Evolutionary conservation across 2,888 invertebrate genomes (phyloP).

Genomic region (Polylopha cassiicola): DNA sequence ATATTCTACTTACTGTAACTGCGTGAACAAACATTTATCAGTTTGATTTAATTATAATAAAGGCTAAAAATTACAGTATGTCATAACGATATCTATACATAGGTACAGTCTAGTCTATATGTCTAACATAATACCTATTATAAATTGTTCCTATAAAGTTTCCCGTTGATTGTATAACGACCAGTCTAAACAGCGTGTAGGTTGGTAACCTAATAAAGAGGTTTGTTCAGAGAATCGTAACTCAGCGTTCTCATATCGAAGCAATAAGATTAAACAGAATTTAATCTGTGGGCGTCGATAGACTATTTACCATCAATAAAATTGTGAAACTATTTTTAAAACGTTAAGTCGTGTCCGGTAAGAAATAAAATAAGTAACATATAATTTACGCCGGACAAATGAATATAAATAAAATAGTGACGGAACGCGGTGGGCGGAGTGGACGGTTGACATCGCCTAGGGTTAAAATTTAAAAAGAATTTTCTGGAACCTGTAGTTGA

Average conservation of each 20-base stretch:
- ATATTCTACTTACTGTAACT: too few relatives aligned
- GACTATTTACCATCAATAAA: slow-evolving; percentile 19
- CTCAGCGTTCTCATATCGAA: slow-evolving; percentile 2
- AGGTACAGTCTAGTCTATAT: too few relatives aligned
- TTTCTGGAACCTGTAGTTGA: slow-evolving; percentile 28
- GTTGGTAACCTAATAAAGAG: not conserved
- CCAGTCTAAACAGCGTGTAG: not conserved
- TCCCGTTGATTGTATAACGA: too few relatives aligned
- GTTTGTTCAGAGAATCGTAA: slow-evolving; percentile 2
- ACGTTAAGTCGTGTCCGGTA: slow-evolving; percentile 10
- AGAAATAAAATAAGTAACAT: slow-evolving; percentile 13
- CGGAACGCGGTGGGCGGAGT: slow-evolving; percentile 29
- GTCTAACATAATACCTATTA: too few relatives aligned
- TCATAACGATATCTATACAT: too few relatives aligned
- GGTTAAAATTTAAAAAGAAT: slow-evolving; percentile 28
- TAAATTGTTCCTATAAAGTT: too few relatives aligned
- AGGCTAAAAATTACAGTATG: too few relatives aligned
- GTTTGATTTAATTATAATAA: too few relatives aligned
- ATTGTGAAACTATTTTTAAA: slow-evolving; percentile 13
- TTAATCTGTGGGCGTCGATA: slow-evolving; percentile 18
- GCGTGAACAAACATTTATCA: too few relatives aligned
- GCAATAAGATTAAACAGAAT: slow-evolving; percentile 5
- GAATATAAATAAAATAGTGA: slow-evolving; percentile 8
- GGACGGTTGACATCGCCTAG: slow-evolving; percentile 24
- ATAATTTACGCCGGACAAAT: slow-evolving; percentile 7